These are phyloP conservation scores for Oncorhynchus keta DNA, from an alignment of 2,113 vertebrate species.

Conservation along the genomic window DNA sequence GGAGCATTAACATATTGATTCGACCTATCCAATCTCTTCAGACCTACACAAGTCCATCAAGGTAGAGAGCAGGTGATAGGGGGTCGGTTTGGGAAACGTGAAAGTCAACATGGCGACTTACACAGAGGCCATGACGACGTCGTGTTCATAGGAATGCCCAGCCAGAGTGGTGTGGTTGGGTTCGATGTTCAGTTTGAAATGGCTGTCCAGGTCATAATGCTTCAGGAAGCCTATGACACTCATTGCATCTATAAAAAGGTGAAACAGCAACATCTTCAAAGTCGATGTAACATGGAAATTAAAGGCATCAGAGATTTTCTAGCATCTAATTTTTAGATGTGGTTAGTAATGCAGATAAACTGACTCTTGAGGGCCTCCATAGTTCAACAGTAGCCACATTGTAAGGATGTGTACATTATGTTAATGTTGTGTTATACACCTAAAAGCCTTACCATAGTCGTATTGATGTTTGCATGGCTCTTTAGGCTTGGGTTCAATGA, in stretches of 20 bases:
- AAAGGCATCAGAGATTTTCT: neutral
- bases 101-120: slow-evolving; percentile 24
- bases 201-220: slow-evolving; percentile 58
- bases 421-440: too few species aligned
- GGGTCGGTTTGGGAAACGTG: too few species aligned
- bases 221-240: slow-evolving; percentile 70
- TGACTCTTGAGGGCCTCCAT: too few species aligned
- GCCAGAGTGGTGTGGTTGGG: slow-evolving; percentile 74
- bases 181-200: slow-evolving; percentile 73
- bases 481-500: slow-evolving; percentile 69
- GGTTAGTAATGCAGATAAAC: too few species aligned
- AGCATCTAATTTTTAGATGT: too few species aligned
- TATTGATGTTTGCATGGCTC: slow-evolving; percentile 72
- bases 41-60: too few species aligned
- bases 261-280: neutral
- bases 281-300: neutral
- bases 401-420: too few species aligned
- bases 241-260: slow-evolving; percentile 60
- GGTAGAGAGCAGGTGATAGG: too few species aligned
- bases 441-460: slow-evolving; percentile 56
- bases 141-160: slow-evolving; percentile 66
- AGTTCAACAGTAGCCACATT: too few species aligned
- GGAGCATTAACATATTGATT: too few species aligned
- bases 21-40: too few species aligned
- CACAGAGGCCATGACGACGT: slow-evolving; percentile 68